Conservation (phyloP, 53 echinoderm and acorn worm genomes). For the Mesocentrotus franciscanus region DNA sequence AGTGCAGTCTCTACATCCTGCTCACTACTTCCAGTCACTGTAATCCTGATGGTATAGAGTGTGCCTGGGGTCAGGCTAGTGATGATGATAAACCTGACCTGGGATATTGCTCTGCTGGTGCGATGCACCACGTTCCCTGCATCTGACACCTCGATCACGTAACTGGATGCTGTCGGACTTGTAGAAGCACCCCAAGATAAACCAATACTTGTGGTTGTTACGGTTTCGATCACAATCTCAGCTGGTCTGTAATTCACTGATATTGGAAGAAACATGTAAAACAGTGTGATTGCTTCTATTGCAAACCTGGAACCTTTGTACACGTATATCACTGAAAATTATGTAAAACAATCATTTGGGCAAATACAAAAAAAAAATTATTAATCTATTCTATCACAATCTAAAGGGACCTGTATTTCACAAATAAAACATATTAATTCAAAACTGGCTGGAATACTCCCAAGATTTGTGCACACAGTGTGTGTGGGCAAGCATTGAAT, state of each 20-base stretch:
- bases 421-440: background rate
- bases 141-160: conserved; percentile 8
- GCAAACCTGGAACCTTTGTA: background rate
- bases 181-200: conserved; percentile 67
- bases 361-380: background rate
- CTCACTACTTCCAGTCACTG: conserved; percentile 55
- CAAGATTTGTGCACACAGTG: too few relatives aligned
- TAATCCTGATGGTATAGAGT: conserved; percentile 53
- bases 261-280: background rate
- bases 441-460: too few relatives aligned
- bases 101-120: background rate
- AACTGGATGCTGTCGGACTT: conserved; percentile 42
- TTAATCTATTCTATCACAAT: background rate
- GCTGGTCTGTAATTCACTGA: conserved; percentile 65
- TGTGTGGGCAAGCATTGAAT: too few relatives aligned
- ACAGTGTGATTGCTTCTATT: background rate
- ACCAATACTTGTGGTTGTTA: conserved; percentile 53
- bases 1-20: conserved; percentile 49
- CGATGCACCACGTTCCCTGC: background rate
- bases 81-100: conserved; percentile 23
- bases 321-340: background rate
- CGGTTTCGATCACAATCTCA: conserved; percentile 59
- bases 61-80: conserved; percentile 54
- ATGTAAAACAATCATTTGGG: background rate
- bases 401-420: background rate